Evolutionary conservation across 2,797 vertebrate genomes (phyloP).

Genomic region (Falco naumanni): DNA sequence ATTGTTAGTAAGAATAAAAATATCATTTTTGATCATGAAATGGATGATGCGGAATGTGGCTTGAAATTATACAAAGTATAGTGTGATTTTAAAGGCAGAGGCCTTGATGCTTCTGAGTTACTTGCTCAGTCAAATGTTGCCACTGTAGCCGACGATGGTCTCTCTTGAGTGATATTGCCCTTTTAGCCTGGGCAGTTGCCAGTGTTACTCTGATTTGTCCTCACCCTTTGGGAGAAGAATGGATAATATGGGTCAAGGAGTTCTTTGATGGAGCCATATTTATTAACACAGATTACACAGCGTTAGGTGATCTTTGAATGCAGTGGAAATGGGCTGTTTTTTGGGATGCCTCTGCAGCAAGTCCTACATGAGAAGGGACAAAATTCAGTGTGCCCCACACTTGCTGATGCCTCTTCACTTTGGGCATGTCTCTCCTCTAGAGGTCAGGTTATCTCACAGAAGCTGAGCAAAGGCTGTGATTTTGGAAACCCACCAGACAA

Average conservation of each 20-base stretch:
- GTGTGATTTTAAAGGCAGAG: conserved; percentile 21
- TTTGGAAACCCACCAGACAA: background rate
- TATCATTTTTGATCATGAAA: conserved; percentile 38
- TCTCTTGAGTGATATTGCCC: background rate
- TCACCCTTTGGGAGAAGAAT: background rate
- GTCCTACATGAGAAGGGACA: background rate
- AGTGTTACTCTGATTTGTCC: background rate
- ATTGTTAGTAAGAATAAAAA: conserved; percentile 53
- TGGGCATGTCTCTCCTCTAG: background rate
- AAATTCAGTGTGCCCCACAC: background rate
- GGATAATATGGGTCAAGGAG: background rate
- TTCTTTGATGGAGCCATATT: background rate
- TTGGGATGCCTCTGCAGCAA: background rate
- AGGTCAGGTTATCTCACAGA: background rate
- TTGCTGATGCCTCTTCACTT: background rate
- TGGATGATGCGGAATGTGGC: background rate
- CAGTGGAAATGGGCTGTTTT: background rate
- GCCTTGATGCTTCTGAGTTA: background rate
- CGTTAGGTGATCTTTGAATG: background rate
- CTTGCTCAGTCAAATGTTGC: background rate
- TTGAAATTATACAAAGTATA: background rate
- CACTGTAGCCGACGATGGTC: background rate
- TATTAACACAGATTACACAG: background rate
- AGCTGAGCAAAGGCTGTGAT: background rate
- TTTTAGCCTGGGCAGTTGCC: background rate